Conservation (phyloP, 1,140 invertebrate species). For the Plutomurus gul region DNA sequence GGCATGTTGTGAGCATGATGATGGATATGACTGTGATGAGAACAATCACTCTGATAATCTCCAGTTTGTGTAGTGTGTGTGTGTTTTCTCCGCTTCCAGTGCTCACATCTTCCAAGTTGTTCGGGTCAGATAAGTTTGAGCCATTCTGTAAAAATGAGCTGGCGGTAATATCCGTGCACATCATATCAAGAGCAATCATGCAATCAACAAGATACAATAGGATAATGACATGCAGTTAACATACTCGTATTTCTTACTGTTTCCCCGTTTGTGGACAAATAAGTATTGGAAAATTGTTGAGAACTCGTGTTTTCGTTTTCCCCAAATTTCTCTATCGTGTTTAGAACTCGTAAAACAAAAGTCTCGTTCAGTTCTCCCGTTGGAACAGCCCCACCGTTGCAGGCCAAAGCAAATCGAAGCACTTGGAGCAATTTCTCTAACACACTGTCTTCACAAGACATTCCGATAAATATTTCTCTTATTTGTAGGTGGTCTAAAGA, state of each 20-base stretch:
- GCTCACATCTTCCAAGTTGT: background rate
- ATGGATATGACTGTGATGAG: conserved; percentile 54
- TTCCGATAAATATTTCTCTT: background rate
- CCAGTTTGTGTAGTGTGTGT: conserved; percentile 41
- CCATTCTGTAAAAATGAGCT: background rate
- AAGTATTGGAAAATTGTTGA: too few relatives aligned
- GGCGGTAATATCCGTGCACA: too few relatives aligned
- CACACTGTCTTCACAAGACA: background rate
- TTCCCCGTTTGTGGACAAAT: too few relatives aligned
- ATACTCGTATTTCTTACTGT: background rate
- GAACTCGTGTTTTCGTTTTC: background rate
- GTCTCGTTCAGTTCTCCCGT: background rate
- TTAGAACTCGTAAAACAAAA: background rate
- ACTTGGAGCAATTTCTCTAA: background rate
- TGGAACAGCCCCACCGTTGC: background rate
- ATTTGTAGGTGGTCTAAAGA: too few relatives aligned
- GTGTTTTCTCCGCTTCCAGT: background rate
- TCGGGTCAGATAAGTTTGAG: background rate
- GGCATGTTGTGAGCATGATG: conserved; percentile 55
- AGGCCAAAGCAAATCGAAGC: background rate
- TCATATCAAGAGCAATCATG: too few relatives aligned
- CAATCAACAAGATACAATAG: background rate
- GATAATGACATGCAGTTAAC: background rate
- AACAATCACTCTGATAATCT: conserved; percentile 55
- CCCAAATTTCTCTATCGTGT: background rate